Percentiles rank a stretch among this genome's conserved stretches.
phyloP scores from a whole-genome alignment of 2,797 vertebrate species.

The Pempheris klunzingeri region DNA sequence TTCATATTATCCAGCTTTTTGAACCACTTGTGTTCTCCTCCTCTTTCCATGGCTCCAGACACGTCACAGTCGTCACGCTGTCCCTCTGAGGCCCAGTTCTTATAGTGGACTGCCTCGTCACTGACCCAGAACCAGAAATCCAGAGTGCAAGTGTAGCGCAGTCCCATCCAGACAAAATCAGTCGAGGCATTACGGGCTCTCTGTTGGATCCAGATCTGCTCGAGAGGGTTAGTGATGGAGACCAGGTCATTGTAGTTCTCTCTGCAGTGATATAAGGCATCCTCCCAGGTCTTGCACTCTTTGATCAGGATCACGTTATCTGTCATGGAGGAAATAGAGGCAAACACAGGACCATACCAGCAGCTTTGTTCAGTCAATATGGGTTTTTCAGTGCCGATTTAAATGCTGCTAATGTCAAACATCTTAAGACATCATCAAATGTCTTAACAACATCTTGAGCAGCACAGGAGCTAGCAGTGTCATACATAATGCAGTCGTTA shows the following conservation, averaged over 20 bases:
- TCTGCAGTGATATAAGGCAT: slow-evolving; percentile 33
- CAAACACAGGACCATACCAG: neutral
- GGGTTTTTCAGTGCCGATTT: neutral
- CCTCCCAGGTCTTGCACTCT: fast-evolving
- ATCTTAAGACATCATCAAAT: no score
- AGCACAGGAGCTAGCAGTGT: no score
- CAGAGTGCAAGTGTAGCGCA: slow-evolving; percentile 54
- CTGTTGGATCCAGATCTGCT: neutral
- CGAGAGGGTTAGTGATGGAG: fast-evolving
- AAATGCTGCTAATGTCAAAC: no score
- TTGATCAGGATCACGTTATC: slow-evolving; percentile 35
- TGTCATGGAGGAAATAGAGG: neutral
- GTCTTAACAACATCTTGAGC: no score
- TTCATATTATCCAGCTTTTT: fast-evolving
- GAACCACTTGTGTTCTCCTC: neutral
- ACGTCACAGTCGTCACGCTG: fast-evolving
- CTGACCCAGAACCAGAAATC: slow-evolving; percentile 56
- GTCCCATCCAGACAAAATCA: slow-evolving; percentile 27
- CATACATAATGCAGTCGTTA: no score
- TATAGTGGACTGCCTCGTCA: fast-evolving
- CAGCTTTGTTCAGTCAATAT: no score
- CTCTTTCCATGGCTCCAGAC: slow-evolving; percentile 30
- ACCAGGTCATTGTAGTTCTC: neutral
- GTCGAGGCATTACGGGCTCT: fast-evolving
- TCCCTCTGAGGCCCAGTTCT: slow-evolving; percentile 16